These are phyloP conservation scores for Syrmaticus mikado DNA, from an alignment of 2,113 vertebrate genomes.

Conservation along the genomic window DNA sequence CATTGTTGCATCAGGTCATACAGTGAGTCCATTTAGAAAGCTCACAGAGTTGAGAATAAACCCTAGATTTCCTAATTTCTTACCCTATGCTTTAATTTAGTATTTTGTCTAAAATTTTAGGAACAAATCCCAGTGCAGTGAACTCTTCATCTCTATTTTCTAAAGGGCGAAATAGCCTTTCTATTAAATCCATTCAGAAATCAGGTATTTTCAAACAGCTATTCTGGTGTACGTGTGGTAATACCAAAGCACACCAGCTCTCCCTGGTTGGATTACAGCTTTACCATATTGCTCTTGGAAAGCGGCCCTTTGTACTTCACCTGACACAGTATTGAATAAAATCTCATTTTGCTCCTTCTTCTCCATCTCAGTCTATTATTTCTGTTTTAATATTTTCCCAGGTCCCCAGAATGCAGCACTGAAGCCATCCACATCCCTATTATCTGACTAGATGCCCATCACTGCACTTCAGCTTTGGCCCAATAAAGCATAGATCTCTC, in stretches of 20 bases:
- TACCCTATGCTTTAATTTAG: background rate
- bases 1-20: background rate
- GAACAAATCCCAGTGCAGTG: background rate
- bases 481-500: background rate
- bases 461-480: background rate
- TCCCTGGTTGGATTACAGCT: background rate
- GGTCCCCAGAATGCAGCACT: background rate
- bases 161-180: background rate
- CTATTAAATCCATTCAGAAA: background rate
- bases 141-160: background rate
- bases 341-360: background rate
- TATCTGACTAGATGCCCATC: too few species aligned
- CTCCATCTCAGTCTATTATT: background rate
- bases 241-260: background rate
- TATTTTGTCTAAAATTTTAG: background rate
- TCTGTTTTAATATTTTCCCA: background rate
- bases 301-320: background rate
- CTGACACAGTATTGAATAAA: background rate
- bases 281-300: background rate
- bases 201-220: background rate
- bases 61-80: background rate
- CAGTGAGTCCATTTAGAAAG: background rate
- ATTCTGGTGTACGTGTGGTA: background rate
- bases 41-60: background rate
- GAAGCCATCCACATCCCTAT: rapidly evolving